Base-by-base conservation (phyloP, 2,113 vertebrate species). In the Phylloscopus trochilus region DNA sequence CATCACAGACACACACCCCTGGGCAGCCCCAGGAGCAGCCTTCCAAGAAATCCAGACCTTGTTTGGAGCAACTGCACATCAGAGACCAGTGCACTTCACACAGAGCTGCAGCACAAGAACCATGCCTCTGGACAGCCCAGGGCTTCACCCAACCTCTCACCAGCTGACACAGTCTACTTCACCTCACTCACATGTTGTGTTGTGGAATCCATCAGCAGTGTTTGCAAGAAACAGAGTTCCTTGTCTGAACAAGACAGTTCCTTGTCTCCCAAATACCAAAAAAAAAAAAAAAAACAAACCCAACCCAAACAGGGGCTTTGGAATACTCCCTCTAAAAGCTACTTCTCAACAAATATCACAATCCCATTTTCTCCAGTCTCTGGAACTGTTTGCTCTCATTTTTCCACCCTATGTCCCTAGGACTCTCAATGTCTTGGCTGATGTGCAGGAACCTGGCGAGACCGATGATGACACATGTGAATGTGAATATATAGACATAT, bases 171-270 rank as follows among this genome's bases (percentile, higher is more conserved):
- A 33, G 9, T 0, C 33, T 5, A 7, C 18, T 1, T 30, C 13
- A 26, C 27, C 52, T 82, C 28, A 7, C 21, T 31, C 4, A 2
- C 31, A 9, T 10, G 17, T 0, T 13, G 33, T 1, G 1, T 17
- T 3, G 33, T 33, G 80, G 76, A 86, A 77, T 21, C 52, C 55
- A 81, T 17, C 52, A 39, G 18, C 55, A 17, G 10, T 2, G 59
- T 62, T 17, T 59, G 52, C 22, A 58, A 67, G 67, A 14, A 41
- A 14, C 2, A 37, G 58, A 60, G 26, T 27, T 82, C 30, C 3
- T 2, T 3, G 1, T 7, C 62, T 59, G 64, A 64, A 41, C 41
- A 41, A 41, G 41, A 41, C 41, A 41, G 41, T 41, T 41, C 41
- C 41, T 41, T 41, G 9, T 19, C 10, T 47, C 22, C n/a, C 21